phyloP scores from a whole-genome alignment of 2,888 invertebrate species.

The Catocala sponsa region DNA sequence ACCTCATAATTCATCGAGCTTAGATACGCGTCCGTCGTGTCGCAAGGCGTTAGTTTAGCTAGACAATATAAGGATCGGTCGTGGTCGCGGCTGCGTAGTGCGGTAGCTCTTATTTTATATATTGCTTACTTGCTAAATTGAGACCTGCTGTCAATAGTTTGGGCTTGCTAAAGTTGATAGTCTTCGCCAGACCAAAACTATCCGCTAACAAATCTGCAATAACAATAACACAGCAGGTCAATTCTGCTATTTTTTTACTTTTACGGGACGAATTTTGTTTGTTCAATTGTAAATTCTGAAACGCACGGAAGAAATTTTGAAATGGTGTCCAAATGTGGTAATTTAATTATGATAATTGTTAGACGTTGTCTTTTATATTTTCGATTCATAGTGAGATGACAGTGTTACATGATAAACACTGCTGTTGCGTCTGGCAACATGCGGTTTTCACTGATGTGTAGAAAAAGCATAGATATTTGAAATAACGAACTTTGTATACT shows the following conservation, averaged over 20 bases:
- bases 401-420: neutral
- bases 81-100: constrained; percentile 9
- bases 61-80: too few relatives aligned
- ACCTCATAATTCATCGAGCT: too few relatives aligned
- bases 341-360: too few relatives aligned
- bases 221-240: constrained; percentile 65
- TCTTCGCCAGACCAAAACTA: constrained; percentile 81
- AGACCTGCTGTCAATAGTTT: constrained; percentile 67
- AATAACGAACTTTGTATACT: constrained; percentile 4
- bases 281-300: too few relatives aligned
- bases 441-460: constrained; percentile 41
- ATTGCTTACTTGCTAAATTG: constrained; percentile 74
- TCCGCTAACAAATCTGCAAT: constrained; percentile 82
- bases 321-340: too few relatives aligned
- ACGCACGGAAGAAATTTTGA: too few relatives aligned
- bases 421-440: constrained; percentile 5
- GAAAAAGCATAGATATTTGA: constrained; percentile 12
- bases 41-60: too few relatives aligned
- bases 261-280: too few relatives aligned
- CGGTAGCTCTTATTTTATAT: constrained; percentile 40
- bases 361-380: too few relatives aligned
- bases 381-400: too few relatives aligned
- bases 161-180: constrained; percentile 72
- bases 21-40: too few relatives aligned
- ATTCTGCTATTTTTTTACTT: constrained; percentile 39